Conservation (phyloP, 1,140 invertebrate genomes). For the Globodera ellingtonae region DNA sequence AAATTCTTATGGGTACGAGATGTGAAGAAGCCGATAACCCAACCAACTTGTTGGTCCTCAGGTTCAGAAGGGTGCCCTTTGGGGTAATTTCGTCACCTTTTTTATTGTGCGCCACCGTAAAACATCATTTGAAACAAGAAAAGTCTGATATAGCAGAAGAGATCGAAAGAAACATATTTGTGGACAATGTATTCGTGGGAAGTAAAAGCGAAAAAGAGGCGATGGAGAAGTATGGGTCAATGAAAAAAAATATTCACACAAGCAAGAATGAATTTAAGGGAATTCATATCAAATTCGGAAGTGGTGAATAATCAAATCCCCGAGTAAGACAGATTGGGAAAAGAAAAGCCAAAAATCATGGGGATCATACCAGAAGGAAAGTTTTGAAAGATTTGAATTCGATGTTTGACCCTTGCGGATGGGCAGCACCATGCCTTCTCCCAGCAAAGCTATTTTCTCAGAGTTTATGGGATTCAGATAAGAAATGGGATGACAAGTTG, state of each 20-base stretch:
- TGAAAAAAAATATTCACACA: conserved; percentile 12
- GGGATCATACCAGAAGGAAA: not conserved
- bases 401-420: not conserved
- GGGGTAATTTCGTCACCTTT: not conserved
- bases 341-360: conserved; percentile 8
- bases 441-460: conserved; percentile 3
- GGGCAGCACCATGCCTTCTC: not conserved
- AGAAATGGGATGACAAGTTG: not conserved
- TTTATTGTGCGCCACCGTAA: not conserved
- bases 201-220: not conserved
- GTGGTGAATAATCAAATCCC: not conserved
- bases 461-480: not conserved
- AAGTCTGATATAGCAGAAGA: not conserved
- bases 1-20: not conserved
- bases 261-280: conserved; percentile 14
- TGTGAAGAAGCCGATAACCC: not conserved
- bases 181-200: conserved; percentile 15
- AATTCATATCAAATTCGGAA: conserved; percentile 5
- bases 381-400: not conserved
- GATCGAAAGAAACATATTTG: not conserved
- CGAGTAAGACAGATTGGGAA: not conserved
- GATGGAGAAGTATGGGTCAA: not conserved
- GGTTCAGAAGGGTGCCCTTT: not conserved
- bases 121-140: not conserved
- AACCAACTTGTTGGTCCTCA: not conserved